These are phyloP conservation scores for Ginglymostoma cirratum DNA, from an alignment of 2,113 vertebrate species.

Conservation along the genomic window DNA sequence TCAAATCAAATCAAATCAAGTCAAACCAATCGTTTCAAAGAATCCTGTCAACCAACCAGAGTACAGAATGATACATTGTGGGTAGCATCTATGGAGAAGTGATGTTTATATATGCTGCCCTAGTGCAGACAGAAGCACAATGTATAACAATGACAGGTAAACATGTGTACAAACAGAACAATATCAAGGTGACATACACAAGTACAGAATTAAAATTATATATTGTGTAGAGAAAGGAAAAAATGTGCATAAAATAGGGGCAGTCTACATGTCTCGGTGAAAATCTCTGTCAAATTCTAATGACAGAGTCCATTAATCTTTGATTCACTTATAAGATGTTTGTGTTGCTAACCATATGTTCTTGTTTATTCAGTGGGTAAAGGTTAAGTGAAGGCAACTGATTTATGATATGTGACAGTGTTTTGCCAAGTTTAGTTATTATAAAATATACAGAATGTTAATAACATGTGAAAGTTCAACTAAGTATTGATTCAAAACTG, in stretches of 20 bases:
- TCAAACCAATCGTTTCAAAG: too few relatives aligned
- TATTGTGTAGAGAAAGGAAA: neutral
- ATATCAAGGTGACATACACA: neutral
- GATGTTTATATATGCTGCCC: neutral
- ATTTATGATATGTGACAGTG: neutral
- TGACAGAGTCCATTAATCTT: constrained; percentile 24
- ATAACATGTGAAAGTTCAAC: neutral
- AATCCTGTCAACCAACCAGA: neutral
- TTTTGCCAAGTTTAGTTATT: neutral
- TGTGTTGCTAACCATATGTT: constrained; percentile 10
- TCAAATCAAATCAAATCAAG: too few relatives aligned
- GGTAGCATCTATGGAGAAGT: neutral
- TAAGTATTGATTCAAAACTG: neutral
- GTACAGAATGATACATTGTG: neutral
- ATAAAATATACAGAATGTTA: neutral
- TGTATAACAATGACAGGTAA: neutral
- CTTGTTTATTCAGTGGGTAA: neutral
- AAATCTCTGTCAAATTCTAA: neutral
- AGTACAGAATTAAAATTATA: neutral
- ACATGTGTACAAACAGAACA: neutral
- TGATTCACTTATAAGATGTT: neutral
- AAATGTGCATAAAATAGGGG: neutral
- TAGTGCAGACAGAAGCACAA: neutral
- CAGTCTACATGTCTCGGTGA: neutral
- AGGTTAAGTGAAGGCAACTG: constrained; percentile 14